Evolutionary conservation across 2,113 vertebrate species (phyloP).

Genomic region (Stictonetta naevosa): DNA sequence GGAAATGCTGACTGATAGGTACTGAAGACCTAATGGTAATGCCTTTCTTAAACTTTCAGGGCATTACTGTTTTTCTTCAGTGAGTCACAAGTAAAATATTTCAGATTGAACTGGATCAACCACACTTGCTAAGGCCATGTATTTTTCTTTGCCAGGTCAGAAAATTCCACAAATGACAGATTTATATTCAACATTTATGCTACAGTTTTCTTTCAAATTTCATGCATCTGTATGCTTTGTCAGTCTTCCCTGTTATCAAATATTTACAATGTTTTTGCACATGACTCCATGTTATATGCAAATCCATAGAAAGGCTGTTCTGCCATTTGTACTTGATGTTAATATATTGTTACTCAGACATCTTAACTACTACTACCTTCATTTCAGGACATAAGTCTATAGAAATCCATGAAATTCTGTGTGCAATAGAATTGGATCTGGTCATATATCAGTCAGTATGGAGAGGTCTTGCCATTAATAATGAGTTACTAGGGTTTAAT

Average conservation of each 20-base stretch:
- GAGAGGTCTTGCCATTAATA: neutral
- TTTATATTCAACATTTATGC: slow-evolving; percentile 2
- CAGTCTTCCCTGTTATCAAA: slow-evolving; percentile 45
- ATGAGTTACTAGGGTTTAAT: neutral
- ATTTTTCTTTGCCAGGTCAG: neutral
- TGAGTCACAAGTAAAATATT: neutral
- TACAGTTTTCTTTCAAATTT: neutral
- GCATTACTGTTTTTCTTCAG: neutral
- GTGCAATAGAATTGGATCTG: neutral
- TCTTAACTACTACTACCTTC: neutral
- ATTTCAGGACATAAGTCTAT: neutral
- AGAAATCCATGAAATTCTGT: neutral
- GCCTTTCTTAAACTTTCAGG: neutral
- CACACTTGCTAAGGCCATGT: neutral
- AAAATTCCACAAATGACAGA: neutral
- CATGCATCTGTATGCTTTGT: neutral
- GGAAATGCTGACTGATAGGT: neutral
- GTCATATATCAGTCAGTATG: neutral
- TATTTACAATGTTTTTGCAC: slow-evolving; percentile 43
- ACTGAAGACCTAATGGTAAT: neutral
- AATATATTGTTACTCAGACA: neutral
- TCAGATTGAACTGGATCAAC: neutral
- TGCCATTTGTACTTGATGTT: neutral
- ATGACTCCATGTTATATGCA: neutral
- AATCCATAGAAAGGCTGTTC: neutral